These are phyloP conservation scores for Heliconius ethilla DNA, from an alignment of 2,888 invertebrate genomes.

Conservation along the genomic window DNA sequence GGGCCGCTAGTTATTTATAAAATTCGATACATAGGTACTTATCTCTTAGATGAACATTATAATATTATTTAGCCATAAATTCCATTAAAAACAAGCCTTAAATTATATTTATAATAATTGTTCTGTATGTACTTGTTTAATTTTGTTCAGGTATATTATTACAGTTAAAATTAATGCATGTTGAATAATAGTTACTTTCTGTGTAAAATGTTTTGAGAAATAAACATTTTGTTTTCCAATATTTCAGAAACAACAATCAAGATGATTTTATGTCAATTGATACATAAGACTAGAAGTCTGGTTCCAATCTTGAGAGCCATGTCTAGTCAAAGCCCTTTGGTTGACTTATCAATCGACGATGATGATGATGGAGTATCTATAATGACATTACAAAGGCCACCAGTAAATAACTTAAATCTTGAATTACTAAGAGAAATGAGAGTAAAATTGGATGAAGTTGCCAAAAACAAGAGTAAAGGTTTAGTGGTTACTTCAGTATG, in stretches of 20 bases:
- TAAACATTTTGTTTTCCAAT: background rate
- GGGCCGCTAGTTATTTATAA: no score
- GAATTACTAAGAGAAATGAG: conserved; percentile 86
- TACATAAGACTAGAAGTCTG: conserved; percentile 54
- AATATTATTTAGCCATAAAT: no score
- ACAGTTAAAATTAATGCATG: no score
- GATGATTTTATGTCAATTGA: conserved; percentile 65
- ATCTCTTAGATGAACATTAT: no score
- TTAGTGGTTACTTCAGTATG: conserved; percentile 92
- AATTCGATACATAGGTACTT: no score
- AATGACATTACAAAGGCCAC: conserved; percentile 87
- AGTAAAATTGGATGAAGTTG: conserved; percentile 84
- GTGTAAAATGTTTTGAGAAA: no score
- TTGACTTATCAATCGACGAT: conserved; percentile 83
- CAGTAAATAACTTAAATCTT: conserved; percentile 91
- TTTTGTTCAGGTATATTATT: no score
- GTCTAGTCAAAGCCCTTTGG: conserved; percentile 74
- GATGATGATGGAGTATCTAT: conserved; percentile 87
- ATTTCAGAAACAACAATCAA: conserved; percentile 47
- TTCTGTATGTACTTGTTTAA: no score
- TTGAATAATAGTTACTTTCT: no score
- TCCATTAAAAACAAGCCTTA: no score
- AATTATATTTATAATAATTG: no score
- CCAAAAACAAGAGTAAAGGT: conserved; percentile 85
- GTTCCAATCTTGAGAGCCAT: conserved; percentile 57